Evolutionary conservation across 2,888 invertebrate genomes (phyloP).

Genomic region (Microctonus hyperodae): DNA sequence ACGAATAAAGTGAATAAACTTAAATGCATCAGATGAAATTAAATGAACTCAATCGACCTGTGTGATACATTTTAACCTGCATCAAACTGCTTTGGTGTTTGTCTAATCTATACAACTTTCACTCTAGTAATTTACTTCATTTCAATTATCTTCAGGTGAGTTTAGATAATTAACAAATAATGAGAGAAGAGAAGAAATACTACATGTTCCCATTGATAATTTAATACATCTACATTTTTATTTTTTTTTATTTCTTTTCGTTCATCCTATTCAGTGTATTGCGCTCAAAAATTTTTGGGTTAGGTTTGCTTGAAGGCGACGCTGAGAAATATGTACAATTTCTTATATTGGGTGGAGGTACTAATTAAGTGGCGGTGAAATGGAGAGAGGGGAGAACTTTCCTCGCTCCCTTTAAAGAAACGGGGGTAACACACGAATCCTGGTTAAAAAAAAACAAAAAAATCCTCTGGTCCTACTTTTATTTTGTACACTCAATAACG

Average conservation of each 20-base stretch:
- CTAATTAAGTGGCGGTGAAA: constrained; percentile 43
- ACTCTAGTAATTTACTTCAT: background rate
- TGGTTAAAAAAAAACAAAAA: constrained; percentile 2
- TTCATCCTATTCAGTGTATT: background rate
- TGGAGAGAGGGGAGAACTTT: constrained; percentile 26
- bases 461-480: background rate
- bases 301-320: constrained; percentile 36
- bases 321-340: constrained; percentile 32
- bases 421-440: no score
- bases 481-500: background rate
- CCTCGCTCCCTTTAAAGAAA: constrained; percentile 1
- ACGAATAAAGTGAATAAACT: constrained; percentile 11
- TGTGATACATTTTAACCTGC: constrained; percentile 28
- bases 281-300: constrained; percentile 25
- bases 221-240: background rate
- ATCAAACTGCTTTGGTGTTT: constrained; percentile 28
- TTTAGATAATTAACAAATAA: background rate
- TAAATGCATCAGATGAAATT: background rate
- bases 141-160: constrained; percentile 2
- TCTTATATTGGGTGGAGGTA: constrained; percentile 46
- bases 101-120: constrained; percentile 32
- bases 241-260: no score
- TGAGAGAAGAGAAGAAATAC: background rate
- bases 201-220: background rate
- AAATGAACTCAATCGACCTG: background rate